These are phyloP conservation scores for Trichonephila inaurata DNA, from an alignment of 1,140 invertebrate species.

Conservation along the genomic window DNA sequence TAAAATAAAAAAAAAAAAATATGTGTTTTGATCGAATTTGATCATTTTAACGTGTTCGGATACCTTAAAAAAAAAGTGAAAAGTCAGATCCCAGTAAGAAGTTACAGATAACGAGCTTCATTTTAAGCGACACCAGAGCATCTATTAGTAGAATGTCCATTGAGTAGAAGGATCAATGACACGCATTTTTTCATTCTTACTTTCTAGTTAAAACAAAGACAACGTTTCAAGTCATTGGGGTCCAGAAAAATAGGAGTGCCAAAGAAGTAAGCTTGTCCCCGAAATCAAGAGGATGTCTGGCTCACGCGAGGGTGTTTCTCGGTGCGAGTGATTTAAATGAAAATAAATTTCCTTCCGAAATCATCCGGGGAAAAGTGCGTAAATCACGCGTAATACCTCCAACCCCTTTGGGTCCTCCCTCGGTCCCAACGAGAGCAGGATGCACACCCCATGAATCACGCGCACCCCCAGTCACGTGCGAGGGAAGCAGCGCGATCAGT, in stretches of 20 bases:
- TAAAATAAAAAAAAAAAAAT: too few relatives aligned
- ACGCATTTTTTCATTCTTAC: too few relatives aligned
- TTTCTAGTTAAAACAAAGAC: neutral
- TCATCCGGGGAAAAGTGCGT: neutral
- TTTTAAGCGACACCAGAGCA: too few relatives aligned
- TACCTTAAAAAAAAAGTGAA: too few relatives aligned
- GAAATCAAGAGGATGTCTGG: neutral
- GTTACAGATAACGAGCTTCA: too few relatives aligned
- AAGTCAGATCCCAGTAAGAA: too few relatives aligned
- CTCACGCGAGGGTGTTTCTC: neutral
- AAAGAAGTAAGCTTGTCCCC: neutral
- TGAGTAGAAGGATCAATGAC: too few relatives aligned
- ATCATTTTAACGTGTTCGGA: too few relatives aligned
- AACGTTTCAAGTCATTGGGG: neutral
- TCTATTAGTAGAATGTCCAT: too few relatives aligned
- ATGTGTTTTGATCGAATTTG: too few relatives aligned
- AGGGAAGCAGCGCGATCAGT: slow-evolving; percentile 18
- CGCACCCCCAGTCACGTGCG: neutral
- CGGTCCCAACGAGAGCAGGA: neutral
- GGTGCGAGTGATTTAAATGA: slow-evolving; percentile 53
- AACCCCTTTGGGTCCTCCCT: slow-evolving; percentile 46
- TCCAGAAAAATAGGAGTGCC: neutral
- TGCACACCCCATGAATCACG: slow-evolving; percentile 49
- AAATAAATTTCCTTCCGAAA: slow-evolving; percentile 42
- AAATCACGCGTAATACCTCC: slow-evolving; percentile 48